Evolutionary conservation across 2,888 invertebrate genomes (phyloP).

Genomic region (Lycia hirtaria): DNA sequence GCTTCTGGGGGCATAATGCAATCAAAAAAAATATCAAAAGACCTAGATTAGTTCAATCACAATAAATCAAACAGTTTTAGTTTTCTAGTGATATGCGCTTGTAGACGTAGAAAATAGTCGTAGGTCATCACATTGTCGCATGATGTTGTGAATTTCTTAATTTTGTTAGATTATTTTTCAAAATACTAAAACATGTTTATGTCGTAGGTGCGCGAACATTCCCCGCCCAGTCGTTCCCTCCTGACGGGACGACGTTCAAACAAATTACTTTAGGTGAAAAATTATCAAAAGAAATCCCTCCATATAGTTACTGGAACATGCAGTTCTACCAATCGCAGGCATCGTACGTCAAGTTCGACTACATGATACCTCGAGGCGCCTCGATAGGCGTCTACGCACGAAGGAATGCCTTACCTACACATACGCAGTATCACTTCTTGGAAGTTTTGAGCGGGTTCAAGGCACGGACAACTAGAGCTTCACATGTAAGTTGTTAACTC

Average conservation of each 20-base stretch:
- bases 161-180: slow-evolving; percentile 8
- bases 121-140: slow-evolving; percentile 70
- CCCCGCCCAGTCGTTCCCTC: slow-evolving; percentile 95
- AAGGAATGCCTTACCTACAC: slow-evolving; percentile 96
- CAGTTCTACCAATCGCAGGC: slow-evolving; percentile 98
- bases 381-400: slow-evolving; percentile 98
- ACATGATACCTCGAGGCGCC: slow-evolving; percentile 95
- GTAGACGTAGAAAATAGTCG: slow-evolving; percentile 24
- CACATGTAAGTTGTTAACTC: slow-evolving; percentile 91
- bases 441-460: slow-evolving; percentile 96
- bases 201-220: slow-evolving; percentile 93
- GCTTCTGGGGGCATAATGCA: slow-evolving; percentile 41
- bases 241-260: slow-evolving; percentile 96
- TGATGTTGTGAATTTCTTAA: slow-evolving; percentile 45
- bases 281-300: slow-evolving; percentile 94
- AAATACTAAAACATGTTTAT: slow-evolving; percentile 42
- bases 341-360: slow-evolving; percentile 97
- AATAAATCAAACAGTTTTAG: not conserved
- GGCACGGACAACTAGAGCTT: slow-evolving; percentile 92
- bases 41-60: not conserved
- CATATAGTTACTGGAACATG: slow-evolving; percentile 99
- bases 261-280: slow-evolving; percentile 95
- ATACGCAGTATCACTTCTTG: slow-evolving; percentile 98
- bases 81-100: slow-evolving; percentile 26
- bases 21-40: not conserved